Conservation (phyloP, 2,113 vertebrate genomes). For the Hymenochirus boettgeri region DNA sequence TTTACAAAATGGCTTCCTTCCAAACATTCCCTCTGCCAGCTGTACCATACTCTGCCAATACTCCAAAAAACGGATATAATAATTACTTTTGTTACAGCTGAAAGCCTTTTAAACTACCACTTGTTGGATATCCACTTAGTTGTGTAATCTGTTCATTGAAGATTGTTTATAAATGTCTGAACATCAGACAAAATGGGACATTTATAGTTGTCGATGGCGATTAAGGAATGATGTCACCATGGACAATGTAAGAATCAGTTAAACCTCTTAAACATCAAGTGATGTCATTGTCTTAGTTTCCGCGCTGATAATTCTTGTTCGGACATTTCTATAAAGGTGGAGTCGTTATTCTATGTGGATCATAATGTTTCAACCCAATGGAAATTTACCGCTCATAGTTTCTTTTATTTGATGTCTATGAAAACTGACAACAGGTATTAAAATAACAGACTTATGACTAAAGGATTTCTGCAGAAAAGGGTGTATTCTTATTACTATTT, state of each 20-base stretch:
- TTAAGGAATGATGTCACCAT: too few relatives aligned
- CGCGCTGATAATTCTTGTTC: too few relatives aligned
- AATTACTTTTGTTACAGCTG: slow-evolving; percentile 13
- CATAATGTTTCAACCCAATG: not conserved
- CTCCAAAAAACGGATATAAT: slow-evolving; percentile 8
- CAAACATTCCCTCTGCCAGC: slow-evolving; percentile 8
- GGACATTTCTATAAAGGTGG: too few relatives aligned
- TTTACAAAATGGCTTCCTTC: slow-evolving; percentile 17
- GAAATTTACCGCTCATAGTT: not conserved
- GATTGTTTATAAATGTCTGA: not conserved
- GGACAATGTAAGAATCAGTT: too few relatives aligned
- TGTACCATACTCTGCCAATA: not conserved
- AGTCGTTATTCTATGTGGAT: too few relatives aligned
- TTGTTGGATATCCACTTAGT: slow-evolving; percentile 14
- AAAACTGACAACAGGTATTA: not conserved
- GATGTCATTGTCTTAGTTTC: too few relatives aligned
- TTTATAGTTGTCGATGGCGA: too few relatives aligned
- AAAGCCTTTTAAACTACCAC: slow-evolving; percentile 26
- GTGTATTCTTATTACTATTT: not conserved
- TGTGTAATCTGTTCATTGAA: slow-evolving; percentile 28
- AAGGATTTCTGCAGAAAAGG: not conserved
- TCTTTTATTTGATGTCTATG: not conserved
- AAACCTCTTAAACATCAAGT: too few relatives aligned
- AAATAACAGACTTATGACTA: not conserved
- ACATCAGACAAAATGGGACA: not conserved